A percentile compares a stretch with the other conserved stretches of the same genome.
These are phyloP conservation scores for Crocallis elinguaria DNA, from an alignment of 2,888 invertebrate species.

Conservation along the genomic window DNA sequence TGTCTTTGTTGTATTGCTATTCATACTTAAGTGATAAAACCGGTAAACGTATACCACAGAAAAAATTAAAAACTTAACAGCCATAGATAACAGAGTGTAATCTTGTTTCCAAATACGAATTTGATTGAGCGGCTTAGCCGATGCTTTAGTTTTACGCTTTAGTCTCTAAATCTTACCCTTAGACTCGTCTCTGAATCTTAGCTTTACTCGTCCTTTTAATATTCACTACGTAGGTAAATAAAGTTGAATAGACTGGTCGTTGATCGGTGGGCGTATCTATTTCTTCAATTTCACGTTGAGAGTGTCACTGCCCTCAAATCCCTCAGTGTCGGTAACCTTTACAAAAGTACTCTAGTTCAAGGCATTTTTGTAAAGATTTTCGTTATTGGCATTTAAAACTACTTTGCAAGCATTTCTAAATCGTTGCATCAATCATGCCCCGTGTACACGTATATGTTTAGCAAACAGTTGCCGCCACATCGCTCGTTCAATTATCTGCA, in stretches of 20 bases:
- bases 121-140: too few species aligned
- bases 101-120: too few species aligned
- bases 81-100: too few species aligned
- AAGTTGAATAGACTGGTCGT: slow-evolving; percentile 10
- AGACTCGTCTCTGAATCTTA: too few species aligned
- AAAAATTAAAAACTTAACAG: too few species aligned
- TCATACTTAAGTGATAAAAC: too few species aligned
- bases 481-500: slow-evolving; percentile 3
- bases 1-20: too few species aligned
- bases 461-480: slow-evolving; percentile 2
- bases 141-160: too few species aligned
- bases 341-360: slow-evolving; percentile 8
- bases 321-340: slow-evolving; percentile 9
- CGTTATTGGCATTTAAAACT: slow-evolving; percentile 12
- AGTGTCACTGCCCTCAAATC: slow-evolving; percentile 5
- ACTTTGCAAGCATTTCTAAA: slow-evolving; percentile 8
- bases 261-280: slow-evolving; percentile 4
- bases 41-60: too few species aligned
- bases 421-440: slow-evolving; percentile 14
- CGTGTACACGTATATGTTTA: slow-evolving; percentile 1
- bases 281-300: slow-evolving; percentile 11
- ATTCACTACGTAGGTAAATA: neutral
- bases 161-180: too few species aligned
- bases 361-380: too few species aligned
- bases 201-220: neutral